Conservation (phyloP, 2,113 vertebrate genomes). For the Chamaetylas fuelleborni region DNA sequence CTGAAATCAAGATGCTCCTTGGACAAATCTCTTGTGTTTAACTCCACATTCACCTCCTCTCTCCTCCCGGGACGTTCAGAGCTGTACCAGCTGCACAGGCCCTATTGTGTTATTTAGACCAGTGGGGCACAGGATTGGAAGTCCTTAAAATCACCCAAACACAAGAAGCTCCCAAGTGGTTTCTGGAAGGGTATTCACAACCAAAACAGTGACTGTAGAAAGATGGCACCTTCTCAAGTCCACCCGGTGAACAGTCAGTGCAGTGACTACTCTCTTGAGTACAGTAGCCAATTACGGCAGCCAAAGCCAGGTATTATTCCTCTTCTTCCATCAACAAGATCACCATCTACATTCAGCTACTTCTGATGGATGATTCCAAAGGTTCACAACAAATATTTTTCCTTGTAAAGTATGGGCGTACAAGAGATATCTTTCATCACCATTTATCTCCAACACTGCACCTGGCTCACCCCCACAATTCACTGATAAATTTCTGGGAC, state of each 20-base stretch:
- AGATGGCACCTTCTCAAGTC: neutral
- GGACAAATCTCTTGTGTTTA: neutral
- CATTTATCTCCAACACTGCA: neutral
- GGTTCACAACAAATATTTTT: neutral
- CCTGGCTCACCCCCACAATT: neutral
- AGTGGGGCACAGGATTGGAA: neutral
- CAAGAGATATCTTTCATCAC: neutral
- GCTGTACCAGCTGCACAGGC: neutral
- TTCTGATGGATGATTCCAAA: neutral
- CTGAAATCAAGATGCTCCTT: neutral
- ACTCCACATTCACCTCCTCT: neutral
- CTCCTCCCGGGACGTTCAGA: neutral
- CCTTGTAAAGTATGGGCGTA: neutral
- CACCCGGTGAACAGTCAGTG: neutral
- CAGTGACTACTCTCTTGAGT: neutral
- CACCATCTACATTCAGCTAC: neutral
- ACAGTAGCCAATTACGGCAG: neutral
- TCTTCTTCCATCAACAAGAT: neutral
- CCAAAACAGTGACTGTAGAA: neutral
- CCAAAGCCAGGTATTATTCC: neutral
- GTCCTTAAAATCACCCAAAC: neutral
- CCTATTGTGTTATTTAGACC: neutral
- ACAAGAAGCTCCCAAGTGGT: neutral
- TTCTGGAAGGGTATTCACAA: neutral
- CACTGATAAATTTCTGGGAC: neutral